A percentile compares a stretch with the other conserved stretches of the same genome.
These are phyloP conservation scores for Bergia sp. DNA, from an alignment of 92 coral and sea anemone species.

Conservation along the genomic window DNA sequence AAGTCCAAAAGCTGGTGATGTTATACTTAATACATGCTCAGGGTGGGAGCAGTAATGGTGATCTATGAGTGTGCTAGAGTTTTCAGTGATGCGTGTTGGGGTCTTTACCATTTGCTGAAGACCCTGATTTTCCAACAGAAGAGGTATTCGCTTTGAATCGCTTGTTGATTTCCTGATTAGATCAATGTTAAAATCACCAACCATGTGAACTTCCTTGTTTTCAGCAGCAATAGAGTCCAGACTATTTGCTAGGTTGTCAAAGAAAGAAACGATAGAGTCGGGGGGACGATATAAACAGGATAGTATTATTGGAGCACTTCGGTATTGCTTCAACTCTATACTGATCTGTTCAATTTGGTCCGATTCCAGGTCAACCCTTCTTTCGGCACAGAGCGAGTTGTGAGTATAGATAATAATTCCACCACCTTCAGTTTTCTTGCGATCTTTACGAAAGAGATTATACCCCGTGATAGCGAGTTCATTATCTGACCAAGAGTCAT, in stretches of 20 bases:
- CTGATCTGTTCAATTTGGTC: constrained; percentile 32
- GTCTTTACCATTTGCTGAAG: background rate
- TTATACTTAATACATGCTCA: constrained; percentile 19
- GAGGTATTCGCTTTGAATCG: background rate
- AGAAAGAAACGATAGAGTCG: constrained; percentile 14
- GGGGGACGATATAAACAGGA: constrained; percentile 29
- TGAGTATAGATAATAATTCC: constrained; percentile 41
- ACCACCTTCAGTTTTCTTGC: constrained; percentile 40
- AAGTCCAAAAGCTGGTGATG: constrained; percentile 47
- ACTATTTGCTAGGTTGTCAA: constrained; percentile 28
- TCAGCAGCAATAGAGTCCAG: constrained; percentile 31
- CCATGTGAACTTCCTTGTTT: constrained; percentile 47
- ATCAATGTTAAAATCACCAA: constrained; percentile 35
- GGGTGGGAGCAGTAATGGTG: constrained; percentile 11
- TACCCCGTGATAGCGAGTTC: constrained; percentile 53
- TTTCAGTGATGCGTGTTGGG: background rate
- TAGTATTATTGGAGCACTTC: constrained; percentile 44
- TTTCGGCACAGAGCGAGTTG: constrained; percentile 11
- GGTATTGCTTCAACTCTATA: constrained; percentile 19
- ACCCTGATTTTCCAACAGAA: background rate
- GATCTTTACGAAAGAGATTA: constrained; percentile 54
- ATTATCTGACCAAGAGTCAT: constrained; percentile 50
- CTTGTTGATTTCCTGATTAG: background rate
- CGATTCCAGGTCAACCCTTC: constrained; percentile 7
- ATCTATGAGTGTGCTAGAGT: background rate